These are phyloP conservation scores for Platycnemis pennipes DNA, from an alignment of 2,888 invertebrate genomes.

Conservation along the genomic window DNA sequence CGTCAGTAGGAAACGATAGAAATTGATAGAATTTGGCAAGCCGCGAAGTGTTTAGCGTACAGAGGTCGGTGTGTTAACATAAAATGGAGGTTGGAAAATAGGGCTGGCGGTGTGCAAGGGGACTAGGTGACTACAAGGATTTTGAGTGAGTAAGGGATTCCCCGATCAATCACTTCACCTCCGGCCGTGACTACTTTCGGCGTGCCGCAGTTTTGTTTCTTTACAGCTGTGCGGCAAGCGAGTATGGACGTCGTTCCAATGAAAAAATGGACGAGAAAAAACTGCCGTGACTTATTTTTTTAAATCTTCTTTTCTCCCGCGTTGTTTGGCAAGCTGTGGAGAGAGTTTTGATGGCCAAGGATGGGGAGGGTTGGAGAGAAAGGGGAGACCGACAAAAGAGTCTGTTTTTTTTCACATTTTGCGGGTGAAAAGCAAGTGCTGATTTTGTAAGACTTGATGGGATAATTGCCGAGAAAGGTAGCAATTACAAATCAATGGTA, in stretches of 20 bases:
- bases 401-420: background rate
- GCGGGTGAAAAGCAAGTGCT: background rate
- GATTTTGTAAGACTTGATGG: background rate
- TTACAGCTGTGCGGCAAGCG: background rate
- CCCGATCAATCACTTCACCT: constrained; percentile 55
- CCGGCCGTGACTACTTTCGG: constrained; percentile 6
- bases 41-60: background rate
- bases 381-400: background rate
- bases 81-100: background rate
- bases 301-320: background rate
- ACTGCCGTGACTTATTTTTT: background rate
- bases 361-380: background rate
- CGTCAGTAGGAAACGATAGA: too few species aligned
- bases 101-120: background rate
- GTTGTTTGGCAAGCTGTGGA: constrained; percentile 43
- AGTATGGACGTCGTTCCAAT: background rate
- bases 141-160: background rate
- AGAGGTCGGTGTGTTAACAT: background rate
- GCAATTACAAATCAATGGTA: background rate
- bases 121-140: background rate
- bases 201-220: constrained; percentile 49
- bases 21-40: background rate
- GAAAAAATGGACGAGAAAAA: constrained; percentile 27
- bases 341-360: background rate
- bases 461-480: constrained; percentile 32